Percentiles rank a stretch among this genome's conserved stretches.
These are phyloP conservation scores for Apis laboriosa DNA, from an alignment of 1,140 invertebrate species.

Conservation along the genomic window DNA sequence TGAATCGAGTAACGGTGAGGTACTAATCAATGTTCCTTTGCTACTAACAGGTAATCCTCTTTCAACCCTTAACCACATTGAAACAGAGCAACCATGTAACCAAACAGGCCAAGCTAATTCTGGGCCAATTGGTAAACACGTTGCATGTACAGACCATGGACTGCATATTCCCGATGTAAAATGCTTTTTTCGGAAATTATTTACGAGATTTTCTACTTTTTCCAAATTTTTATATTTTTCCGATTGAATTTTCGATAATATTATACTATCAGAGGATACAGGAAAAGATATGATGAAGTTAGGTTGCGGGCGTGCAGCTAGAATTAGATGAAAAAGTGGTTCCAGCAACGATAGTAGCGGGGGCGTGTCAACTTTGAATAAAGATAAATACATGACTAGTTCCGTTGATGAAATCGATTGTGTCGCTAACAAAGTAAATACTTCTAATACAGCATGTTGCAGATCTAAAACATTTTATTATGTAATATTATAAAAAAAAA, in stretches of 20 bases:
- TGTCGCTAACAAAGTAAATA: slow-evolving; percentile 82
- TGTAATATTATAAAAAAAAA: not conserved
- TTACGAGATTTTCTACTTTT: slow-evolving; percentile 72
- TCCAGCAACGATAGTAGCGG: slow-evolving; percentile 81
- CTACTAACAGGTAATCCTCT: slow-evolving; percentile 63
- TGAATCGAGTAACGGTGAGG: slow-evolving; percentile 66
- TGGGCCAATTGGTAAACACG: slow-evolving; percentile 80
- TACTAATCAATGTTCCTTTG: slow-evolving; percentile 54
- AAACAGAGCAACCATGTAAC: slow-evolving; percentile 83
- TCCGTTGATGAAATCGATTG: slow-evolving; percentile 82
- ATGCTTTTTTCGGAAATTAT: slow-evolving; percentile 75
- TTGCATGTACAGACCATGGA: slow-evolving; percentile 81
- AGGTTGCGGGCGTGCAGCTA: slow-evolving; percentile 80
- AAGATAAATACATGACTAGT: slow-evolving; percentile 81
- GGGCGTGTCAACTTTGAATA: slow-evolving; percentile 81
- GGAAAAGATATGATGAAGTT: slow-evolving; percentile 84
- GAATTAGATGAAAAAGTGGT: slow-evolving; percentile 80
- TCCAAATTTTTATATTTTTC: slow-evolving; percentile 70
- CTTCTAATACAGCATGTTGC: slow-evolving; percentile 83
- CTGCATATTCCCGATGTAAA: slow-evolving; percentile 74
- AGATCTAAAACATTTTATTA: slow-evolving; percentile 79
- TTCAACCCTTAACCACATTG: slow-evolving; percentile 81
- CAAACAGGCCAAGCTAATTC: slow-evolving; percentile 83
- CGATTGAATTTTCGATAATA: slow-evolving; percentile 26
- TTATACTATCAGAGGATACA: slow-evolving; percentile 36